Percentiles rank a stretch among this genome's conserved stretches.
Conservation (phyloP, 2,797 vertebrate species). For the Valencia hispanica region DNA sequence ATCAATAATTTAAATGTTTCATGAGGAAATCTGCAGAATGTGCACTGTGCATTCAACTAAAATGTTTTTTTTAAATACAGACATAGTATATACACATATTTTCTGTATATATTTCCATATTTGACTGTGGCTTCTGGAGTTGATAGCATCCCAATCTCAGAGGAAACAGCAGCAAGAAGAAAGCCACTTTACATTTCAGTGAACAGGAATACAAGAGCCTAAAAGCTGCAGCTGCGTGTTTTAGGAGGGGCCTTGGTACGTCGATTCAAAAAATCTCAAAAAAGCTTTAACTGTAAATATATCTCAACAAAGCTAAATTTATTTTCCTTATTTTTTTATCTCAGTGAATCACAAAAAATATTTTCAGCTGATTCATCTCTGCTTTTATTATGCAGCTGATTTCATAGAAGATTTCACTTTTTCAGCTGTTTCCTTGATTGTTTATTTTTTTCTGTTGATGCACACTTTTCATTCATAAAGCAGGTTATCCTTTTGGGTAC, state of each 20-base stretch:
- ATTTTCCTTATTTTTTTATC: conserved; percentile 9
- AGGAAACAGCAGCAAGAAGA: background rate
- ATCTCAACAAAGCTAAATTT: background rate
- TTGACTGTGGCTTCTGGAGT: conserved; percentile 24
- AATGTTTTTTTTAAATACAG: background rate
- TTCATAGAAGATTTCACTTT: conserved; percentile 11
- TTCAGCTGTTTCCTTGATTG: conserved; percentile 6
- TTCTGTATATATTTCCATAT: conserved; percentile 33
- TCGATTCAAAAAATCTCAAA: too few species aligned
- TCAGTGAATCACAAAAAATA: background rate
- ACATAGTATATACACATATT: background rate
- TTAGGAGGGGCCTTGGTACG: too few species aligned
- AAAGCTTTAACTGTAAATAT: conserved; percentile 7
- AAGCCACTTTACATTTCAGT: conserved; percentile 24
- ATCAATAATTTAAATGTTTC: conserved; percentile 13
- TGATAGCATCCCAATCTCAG: conserved; percentile 15
- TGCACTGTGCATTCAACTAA: conserved; percentile 10
- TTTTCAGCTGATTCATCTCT: conserved; percentile 5
- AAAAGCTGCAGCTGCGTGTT: too few species aligned
- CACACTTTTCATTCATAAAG: conserved; percentile 27
- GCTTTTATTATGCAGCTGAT: background rate
- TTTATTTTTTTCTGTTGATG: conserved; percentile 28
- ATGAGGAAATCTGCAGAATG: conserved; percentile 17
- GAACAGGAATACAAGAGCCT: conserved; percentile 36
- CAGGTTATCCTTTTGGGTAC: conserved; percentile 5